Evolutionary conservation across 2,113 vertebrate species (phyloP).

Genomic region (Odocoileus virginianus): DNA sequence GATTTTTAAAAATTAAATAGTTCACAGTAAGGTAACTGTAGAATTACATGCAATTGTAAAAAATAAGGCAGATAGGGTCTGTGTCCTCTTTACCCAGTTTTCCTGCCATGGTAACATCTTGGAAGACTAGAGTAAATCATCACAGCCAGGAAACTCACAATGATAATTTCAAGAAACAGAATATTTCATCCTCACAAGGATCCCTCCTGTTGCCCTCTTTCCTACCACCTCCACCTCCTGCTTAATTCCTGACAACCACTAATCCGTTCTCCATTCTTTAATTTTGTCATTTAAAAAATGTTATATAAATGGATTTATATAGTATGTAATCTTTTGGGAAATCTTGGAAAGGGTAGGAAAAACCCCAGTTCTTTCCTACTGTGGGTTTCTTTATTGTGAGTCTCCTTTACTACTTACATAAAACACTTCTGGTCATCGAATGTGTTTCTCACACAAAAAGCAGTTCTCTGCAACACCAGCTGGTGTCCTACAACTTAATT

Average conservation of each 20-base stretch:
- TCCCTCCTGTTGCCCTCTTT: neutral
- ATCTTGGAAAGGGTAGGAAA: neutral
- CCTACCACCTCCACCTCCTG: neutral
- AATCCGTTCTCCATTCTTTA: neutral
- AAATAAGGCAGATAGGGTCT: neutral
- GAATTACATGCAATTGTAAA: neutral
- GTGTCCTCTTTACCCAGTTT: neutral
- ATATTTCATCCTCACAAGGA: neutral
- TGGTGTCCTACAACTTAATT: neutral
- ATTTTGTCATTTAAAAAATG: neutral
- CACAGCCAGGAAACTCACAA: neutral
- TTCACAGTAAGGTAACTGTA: neutral
- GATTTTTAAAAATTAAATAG: neutral
- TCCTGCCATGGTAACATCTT: neutral
- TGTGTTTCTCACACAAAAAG: neutral
- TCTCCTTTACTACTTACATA: neutral
- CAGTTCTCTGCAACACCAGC: neutral
- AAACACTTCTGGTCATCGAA: neutral
- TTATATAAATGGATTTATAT: neutral
- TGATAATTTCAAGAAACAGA: neutral
- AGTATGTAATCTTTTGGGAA: neutral
- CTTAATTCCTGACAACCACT: neutral
- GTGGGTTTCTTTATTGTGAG: neutral
- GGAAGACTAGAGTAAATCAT: neutral
- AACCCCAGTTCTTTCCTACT: neutral